Evolutionary conservation across 2,888 invertebrate species (phyloP).

Genomic region (Calameuta filiformis): DNA sequence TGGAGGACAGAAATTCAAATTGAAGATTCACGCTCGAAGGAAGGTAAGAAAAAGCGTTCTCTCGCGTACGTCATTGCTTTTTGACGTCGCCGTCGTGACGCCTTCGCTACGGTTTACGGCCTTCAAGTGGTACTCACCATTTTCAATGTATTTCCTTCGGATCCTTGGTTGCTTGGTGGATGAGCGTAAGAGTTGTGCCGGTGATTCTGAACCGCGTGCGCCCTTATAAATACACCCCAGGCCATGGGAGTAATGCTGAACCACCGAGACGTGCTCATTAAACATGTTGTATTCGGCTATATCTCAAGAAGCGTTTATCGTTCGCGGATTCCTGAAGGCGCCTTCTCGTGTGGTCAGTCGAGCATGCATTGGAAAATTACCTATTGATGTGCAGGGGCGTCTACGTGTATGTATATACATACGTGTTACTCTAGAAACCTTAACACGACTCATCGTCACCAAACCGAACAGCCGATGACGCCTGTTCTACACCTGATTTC

Average conservation of each 20-base stretch:
- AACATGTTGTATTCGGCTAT: slow-evolving; percentile 39
- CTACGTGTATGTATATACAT: background rate
- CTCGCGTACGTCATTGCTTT: background rate
- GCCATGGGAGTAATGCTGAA: slow-evolving; percentile 44
- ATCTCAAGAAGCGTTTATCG: background rate
- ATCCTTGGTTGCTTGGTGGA: slow-evolving; percentile 31
- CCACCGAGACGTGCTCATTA: slow-evolving; percentile 55
- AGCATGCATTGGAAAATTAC: background rate
- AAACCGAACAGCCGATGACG: background rate
- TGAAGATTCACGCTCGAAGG: background rate
- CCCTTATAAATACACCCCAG: slow-evolving; percentile 43
- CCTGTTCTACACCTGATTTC: background rate
- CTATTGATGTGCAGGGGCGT: background rate
- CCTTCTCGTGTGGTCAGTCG: background rate
- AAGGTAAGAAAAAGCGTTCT: background rate
- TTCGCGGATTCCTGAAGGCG: background rate
- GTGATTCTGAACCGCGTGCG: slow-evolving; percentile 30
- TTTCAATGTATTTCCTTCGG: slow-evolving; percentile 12
- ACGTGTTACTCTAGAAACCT: background rate
- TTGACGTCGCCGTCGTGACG: background rate
- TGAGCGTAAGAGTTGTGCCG: slow-evolving; percentile 43
- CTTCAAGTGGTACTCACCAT: slow-evolving; percentile 21
- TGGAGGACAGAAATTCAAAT: background rate
- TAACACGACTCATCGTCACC: background rate
- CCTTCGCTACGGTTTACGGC: background rate